Evolutionary conservation across 2,113 vertebrate species (phyloP).

Genomic region (Taxidea taxus): DNA sequence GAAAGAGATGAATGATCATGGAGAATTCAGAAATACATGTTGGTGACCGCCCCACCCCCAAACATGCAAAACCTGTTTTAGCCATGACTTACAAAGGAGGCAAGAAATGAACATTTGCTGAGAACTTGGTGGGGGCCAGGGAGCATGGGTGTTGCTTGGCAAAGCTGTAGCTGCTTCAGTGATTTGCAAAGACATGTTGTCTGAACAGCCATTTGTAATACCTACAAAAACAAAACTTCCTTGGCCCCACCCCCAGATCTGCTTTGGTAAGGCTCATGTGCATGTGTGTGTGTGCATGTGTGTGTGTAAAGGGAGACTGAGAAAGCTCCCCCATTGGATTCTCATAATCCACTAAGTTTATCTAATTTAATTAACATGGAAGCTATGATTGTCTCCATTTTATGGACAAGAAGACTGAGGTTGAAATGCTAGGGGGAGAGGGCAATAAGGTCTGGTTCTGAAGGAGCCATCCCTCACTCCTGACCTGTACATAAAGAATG

Average conservation of each 20-base stretch:
- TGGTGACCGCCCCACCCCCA: background rate
- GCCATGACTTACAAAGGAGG: background rate
- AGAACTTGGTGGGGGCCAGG: background rate
- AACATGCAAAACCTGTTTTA: background rate
- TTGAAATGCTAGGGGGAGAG: background rate
- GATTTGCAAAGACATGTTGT: background rate
- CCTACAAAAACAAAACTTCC: background rate
- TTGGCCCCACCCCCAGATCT: background rate
- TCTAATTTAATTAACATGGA: background rate
- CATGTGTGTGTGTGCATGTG: background rate
- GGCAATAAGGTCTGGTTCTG: background rate
- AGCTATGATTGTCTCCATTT: background rate
- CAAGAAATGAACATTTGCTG: background rate
- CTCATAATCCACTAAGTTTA: background rate
- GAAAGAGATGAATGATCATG: background rate
- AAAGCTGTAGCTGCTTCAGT: background rate
- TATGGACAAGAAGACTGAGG: background rate
- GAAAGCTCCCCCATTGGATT: background rate
- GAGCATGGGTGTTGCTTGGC: fast-evolving
- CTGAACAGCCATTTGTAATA: background rate
- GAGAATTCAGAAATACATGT: background rate
- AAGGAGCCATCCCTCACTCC: background rate
- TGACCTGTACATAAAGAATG: background rate
- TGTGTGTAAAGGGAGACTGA: background rate
- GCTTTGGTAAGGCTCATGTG: background rate